Conservation (phyloP, 1,140 invertebrate genomes). For the Solenopsis invicta region DNA sequence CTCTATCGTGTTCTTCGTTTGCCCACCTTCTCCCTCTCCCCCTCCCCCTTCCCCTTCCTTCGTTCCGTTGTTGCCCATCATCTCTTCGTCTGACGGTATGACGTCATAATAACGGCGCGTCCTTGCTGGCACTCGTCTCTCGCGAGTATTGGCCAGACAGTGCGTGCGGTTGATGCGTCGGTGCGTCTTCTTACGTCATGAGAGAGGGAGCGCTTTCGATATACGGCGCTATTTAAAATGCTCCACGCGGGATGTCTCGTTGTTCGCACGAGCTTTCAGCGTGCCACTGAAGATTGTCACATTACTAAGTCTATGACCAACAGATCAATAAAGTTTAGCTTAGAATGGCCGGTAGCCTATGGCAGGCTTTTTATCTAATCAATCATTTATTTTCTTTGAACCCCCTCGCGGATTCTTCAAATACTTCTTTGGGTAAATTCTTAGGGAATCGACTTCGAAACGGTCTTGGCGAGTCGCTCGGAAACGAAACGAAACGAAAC, state of each 20-base stretch:
- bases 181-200: conserved; percentile 54
- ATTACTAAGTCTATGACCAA: not conserved
- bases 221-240: not conserved
- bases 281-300: not conserved
- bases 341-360: not conserved
- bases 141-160: conserved; percentile 57
- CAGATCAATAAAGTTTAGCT: conserved; percentile 1
- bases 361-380: not conserved
- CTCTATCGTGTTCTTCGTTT: conserved; percentile 66
- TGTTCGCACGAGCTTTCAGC: too few species aligned
- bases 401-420: not conserved
- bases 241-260: not conserved
- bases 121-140: conserved; percentile 68
- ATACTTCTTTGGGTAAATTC: not conserved
- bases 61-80: conserved; percentile 43
- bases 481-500: conserved; percentile 8
- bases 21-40: not conserved
- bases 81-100: conserved; percentile 68
- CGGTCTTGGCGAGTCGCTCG: not conserved
- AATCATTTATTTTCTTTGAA: not conserved
- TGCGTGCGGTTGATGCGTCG: conserved; percentile 53
- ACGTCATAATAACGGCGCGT: conserved; percentile 72
- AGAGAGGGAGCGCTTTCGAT: not conserved
- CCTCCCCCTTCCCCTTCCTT: not conserved
- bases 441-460: not conserved